Evolutionary conservation across 2,888 invertebrate genomes (phyloP), one percentile per base, ranked within the genome.

Genomic region (Drosophila prolongata): DNA sequence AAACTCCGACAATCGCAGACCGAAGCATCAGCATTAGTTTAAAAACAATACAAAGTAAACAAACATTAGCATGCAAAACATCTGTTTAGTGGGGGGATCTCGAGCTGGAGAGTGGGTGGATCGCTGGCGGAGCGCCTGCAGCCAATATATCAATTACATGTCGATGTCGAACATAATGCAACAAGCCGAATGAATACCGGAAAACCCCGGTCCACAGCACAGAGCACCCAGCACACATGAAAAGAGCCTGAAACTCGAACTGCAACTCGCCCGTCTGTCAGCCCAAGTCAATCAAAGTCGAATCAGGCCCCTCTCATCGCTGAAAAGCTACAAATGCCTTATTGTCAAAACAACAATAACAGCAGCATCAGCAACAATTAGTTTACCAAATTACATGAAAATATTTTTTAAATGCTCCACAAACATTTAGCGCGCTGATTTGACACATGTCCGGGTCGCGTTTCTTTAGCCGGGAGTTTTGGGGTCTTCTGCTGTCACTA

Each of bases 251-350:
- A n/a, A 47, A 42, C 67, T 53, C 34, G 24, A 43, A 66, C 66
- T 53, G 50, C 49, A 56, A 44, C 67, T 58, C 37, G 58, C 16
- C 46, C 42, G 67, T 74, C 73, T 85, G 83, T 80, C 83, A 81
- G 84, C 61, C 59, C 70, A 70, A 85, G 85, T 85, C 85, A 85
- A 87, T 85, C 87, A 85, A 85, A 87, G 62, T 71, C 61, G 46
- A 52, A 56, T 61, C 47, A 38, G 19, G 40, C 50, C 42, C 42
- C 34, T 42, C 65, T 43, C 42, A 43, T 30, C 68, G 87, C 82
- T 85, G 87, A 89, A 87, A 87, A 86, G 88, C 89, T 89, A 90
- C 90, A 90, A 90, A 90, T 90, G 90, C 90, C 90, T 84, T 89
- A 89, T 90, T 90, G 90, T 90, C 90, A 90, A 90, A 90, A 90